Evolutionary conservation across 2,797 vertebrate species (phyloP).

Genomic region (Parauchenoglanis ngamensis): DNA sequence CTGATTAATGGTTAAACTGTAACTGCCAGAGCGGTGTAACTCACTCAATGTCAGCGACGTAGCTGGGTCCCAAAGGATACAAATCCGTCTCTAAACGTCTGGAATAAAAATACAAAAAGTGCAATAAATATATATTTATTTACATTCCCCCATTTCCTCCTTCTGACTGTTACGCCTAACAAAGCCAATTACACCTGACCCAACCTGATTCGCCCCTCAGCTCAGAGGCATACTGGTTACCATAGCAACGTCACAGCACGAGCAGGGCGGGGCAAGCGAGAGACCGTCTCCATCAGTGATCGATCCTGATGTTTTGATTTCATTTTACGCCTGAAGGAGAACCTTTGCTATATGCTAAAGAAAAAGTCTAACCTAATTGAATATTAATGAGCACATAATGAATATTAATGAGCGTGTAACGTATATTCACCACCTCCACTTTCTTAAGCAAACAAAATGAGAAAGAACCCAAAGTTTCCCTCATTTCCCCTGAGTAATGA

Average conservation of each 20-base stretch:
- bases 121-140: neutral
- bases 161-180: neutral
- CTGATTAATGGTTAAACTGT: neutral
- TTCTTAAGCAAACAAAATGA: neutral
- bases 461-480: no score
- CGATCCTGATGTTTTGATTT: neutral
- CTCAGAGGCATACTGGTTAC: neutral
- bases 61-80: constrained; percentile 83
- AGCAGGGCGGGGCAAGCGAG: neutral
- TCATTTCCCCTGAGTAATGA: no score
- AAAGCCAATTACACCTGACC: neutral
- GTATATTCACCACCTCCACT: neutral
- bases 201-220: neutral
- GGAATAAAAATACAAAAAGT: neutral
- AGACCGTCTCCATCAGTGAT: neutral
- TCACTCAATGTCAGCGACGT: constrained; percentile 82
- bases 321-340: neutral
- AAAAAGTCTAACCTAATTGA: neutral
- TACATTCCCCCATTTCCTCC: neutral
- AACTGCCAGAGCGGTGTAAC: constrained; percentile 45
- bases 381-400: neutral
- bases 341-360: no score
- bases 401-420: neutral
- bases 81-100: constrained; percentile 83
- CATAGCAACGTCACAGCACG: neutral